These are phyloP conservation scores for Scaeva pyrastri DNA, from an alignment of 2,888 invertebrate genomes.

Conservation along the genomic window DNA sequence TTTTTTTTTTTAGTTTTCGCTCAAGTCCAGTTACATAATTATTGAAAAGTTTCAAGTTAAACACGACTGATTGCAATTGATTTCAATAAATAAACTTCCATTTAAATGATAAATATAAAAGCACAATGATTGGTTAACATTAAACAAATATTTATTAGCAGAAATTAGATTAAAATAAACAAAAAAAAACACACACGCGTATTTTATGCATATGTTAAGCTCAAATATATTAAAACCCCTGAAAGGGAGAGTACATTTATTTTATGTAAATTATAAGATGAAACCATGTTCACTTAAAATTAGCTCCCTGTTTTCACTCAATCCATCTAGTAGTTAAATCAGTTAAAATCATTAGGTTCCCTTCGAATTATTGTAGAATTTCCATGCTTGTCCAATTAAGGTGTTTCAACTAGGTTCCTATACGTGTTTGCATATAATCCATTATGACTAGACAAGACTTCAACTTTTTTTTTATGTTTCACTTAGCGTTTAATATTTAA, in stretches of 20 bases:
- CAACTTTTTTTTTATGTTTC: too few relatives aligned
- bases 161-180: not conserved
- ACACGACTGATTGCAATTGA: constrained; percentile 5
- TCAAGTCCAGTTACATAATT: constrained; percentile 19
- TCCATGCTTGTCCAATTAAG: too few relatives aligned
- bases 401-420: too few relatives aligned
- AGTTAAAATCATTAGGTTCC: too few relatives aligned
- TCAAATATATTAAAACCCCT: not conserved
- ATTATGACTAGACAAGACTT: too few relatives aligned
- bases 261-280: not conserved
- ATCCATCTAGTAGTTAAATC: too few relatives aligned
- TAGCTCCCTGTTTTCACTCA: too few relatives aligned
- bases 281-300: not conserved
- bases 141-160: not conserved
- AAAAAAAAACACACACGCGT: not conserved
- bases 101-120: not conserved
- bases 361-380: too few relatives aligned
- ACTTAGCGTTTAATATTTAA: too few relatives aligned
- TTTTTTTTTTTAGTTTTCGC: not conserved
- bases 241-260: not conserved
- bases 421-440: too few relatives aligned
- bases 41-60: not conserved
- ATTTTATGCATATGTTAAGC: not conserved
- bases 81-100: not conserved
- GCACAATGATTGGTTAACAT: constrained; percentile 30